Evolutionary conservation across 2,113 vertebrate species (phyloP), one percentile per base, ranked within the genome.

Genomic region (Chaetops frenatus): DNA sequence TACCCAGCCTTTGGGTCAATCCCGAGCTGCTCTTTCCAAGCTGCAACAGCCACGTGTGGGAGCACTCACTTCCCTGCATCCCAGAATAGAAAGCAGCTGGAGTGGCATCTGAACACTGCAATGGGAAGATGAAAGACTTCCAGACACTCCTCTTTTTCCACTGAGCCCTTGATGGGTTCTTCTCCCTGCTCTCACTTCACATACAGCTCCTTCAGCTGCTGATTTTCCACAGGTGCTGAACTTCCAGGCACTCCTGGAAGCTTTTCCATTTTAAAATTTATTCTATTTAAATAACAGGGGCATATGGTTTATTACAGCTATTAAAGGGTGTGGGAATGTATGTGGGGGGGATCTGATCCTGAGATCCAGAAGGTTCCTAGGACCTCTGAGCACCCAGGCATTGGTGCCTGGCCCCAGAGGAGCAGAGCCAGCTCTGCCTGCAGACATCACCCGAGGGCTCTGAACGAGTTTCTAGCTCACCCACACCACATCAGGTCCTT

Each of bases 1-100:
- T 0, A 16, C 77, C 64, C 65, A 67, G 38, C 20, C 57, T 64
- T 21, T 33, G 56, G 69, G 56, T 73, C 91, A 84, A 18, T 9
- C 24, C 8, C 1, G 47, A 44, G 47, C 51, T 18, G 64, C 57
- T 76, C 71, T 7, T 36, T 24, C 56, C 5, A 2, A 81, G 45
- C 60, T 40, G 76, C 10, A 36, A 20, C 0, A 35, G 48, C 36
- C 67, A 29, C 17, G 8, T 11, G 58, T 57, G 62, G 47, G 36
- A 80, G 45, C 53, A 8, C 31, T 23, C 65, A 20, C 35, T 23
- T 28, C 25, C 56, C 79, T 40, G 66, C 22, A 72, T n/a, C 86
- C 87, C 66, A 71, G 73, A 85, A 79, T 19, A 74, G 90, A 71
- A 81, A 84, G 76, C 86, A 94, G 90, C 81, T 96, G 90, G 56